Conservation (phyloP, 2,888 invertebrate genomes). For the Notocelia uddmanniana region DNA sequence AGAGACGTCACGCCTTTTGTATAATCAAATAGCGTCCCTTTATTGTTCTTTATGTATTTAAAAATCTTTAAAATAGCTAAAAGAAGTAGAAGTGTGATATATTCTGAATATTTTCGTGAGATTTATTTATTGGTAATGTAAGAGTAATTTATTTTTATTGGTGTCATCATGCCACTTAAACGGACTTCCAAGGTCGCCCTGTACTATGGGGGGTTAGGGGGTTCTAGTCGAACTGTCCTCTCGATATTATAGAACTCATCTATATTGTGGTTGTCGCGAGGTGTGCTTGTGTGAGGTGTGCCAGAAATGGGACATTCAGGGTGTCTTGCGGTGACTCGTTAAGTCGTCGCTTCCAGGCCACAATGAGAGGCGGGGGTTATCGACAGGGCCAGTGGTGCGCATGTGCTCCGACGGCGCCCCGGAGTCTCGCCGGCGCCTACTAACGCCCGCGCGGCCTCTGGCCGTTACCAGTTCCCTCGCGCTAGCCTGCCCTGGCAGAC, state of each 20-base stretch:
- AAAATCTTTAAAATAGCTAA: no score
- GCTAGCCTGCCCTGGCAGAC: slow-evolving; percentile 64
- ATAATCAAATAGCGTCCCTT: no score
- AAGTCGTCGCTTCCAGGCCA: slow-evolving; percentile 81
- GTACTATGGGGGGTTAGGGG: slow-evolving; percentile 15
- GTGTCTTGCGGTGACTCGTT: slow-evolving; percentile 79
- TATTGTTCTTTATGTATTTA: no score
- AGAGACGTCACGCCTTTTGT: no score
- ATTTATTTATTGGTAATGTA: no score
- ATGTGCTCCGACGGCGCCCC: slow-evolving; percentile 80
- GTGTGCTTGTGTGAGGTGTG: slow-evolving; percentile 43
- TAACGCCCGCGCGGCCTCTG: slow-evolving; percentile 72
- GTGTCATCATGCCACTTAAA: no score
- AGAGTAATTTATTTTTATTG: no score
- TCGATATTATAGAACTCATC: slow-evolving; percentile 6
- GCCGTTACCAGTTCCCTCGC: slow-evolving; percentile 73
- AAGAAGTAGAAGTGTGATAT: no score
- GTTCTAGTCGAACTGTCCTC: slow-evolving; percentile 6
- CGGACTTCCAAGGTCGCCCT: no score
- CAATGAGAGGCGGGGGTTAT: slow-evolving; percentile 80
- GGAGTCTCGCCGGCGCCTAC: slow-evolving; percentile 79
- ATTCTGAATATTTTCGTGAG: no score
- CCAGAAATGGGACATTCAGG: slow-evolving; percentile 54
- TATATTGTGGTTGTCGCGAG: slow-evolving; percentile 28
- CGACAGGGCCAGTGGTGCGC: slow-evolving; percentile 76